These are phyloP conservation scores for Zaprionus lachaisei DNA, from an alignment of 1,140 invertebrate genomes.

Conservation along the genomic window DNA sequence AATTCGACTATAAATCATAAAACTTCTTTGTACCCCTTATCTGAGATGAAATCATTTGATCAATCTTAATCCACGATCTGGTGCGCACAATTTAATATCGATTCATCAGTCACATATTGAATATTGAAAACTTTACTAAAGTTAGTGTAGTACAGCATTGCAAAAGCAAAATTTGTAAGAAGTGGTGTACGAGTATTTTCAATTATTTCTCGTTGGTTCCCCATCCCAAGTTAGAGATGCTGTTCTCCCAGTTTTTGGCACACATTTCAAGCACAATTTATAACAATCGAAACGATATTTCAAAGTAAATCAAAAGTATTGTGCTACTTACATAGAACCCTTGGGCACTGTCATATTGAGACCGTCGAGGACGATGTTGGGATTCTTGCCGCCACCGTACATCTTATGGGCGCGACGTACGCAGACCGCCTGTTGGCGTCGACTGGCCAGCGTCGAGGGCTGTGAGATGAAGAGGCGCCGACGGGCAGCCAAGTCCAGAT, in stretches of 20 bases:
- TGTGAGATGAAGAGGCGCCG: conserved; percentile 86
- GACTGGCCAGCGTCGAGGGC: conserved; percentile 89
- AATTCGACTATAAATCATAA: no score
- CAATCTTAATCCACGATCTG: no score
- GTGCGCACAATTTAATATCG: no score
- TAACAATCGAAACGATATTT: background rate
- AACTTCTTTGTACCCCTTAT: no score
- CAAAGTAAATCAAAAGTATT: background rate
- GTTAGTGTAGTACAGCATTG: no score
- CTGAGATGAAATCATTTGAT: no score
- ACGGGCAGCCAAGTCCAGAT: conserved; percentile 78
- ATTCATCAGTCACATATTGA: no score
- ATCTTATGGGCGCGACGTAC: conserved; percentile 93
- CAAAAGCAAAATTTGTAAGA: no score
- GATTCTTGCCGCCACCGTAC: conserved; percentile 93
- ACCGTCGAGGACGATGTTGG: conserved; percentile 93
- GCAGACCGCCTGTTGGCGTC: conserved; percentile 91
- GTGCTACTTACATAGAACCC: conserved; percentile 92
- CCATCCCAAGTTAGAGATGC: background rate
- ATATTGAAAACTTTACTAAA: no score
- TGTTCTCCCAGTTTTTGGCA: background rate
- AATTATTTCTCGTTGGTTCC: background rate
- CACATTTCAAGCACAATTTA: background rate
- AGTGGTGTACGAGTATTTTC: background rate
- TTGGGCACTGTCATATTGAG: conserved; percentile 96